phyloP scores from a whole-genome alignment of 1,140 invertebrate genomes.

The Bombus affinis region DNA sequence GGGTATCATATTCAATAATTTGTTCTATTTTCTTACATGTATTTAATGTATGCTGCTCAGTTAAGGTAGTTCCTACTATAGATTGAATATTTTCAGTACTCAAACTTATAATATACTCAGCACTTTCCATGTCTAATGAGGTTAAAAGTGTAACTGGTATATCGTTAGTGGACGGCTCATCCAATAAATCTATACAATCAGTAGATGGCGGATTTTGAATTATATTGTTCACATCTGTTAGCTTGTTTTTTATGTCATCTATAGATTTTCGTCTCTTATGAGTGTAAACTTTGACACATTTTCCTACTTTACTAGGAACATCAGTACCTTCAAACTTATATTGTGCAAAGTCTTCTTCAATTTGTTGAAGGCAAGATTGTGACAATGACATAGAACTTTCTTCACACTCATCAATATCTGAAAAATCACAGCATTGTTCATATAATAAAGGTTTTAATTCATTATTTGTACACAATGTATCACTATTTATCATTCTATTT shows the following conservation, averaged over 20 bases:
- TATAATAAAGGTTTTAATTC: conserved; percentile 60
- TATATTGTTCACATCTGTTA: conserved; percentile 59
- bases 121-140: conserved; percentile 74
- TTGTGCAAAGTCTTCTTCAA: conserved; percentile 47
- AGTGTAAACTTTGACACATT: conserved; percentile 78
- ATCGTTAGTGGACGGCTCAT: conserved; percentile 72
- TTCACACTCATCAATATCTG: conserved; percentile 60
- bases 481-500: conserved; percentile 35
- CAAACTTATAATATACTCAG: conserved; percentile 76
- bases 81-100: conserved; percentile 74
- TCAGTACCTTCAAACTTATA: conserved; percentile 65
- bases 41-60: conserved; percentile 51
- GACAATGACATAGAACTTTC: conserved; percentile 44
- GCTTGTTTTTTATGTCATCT: conserved; percentile 62
- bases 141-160: conserved; percentile 74
- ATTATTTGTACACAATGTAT: conserved; percentile 34
- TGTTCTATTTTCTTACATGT: conserved; percentile 48
- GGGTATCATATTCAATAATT: conserved; percentile 33
- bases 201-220: conserved; percentile 67
- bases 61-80: conserved; percentile 67
- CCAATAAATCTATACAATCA: conserved; percentile 75
- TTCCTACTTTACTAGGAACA: conserved; percentile 72
- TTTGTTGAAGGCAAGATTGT: conserved; percentile 50
- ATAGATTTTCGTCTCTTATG: conserved; percentile 74
- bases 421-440: conserved; percentile 76